Conservation (phyloP, 2,797 vertebrate species). For the Apodemus agrarius region DNA sequence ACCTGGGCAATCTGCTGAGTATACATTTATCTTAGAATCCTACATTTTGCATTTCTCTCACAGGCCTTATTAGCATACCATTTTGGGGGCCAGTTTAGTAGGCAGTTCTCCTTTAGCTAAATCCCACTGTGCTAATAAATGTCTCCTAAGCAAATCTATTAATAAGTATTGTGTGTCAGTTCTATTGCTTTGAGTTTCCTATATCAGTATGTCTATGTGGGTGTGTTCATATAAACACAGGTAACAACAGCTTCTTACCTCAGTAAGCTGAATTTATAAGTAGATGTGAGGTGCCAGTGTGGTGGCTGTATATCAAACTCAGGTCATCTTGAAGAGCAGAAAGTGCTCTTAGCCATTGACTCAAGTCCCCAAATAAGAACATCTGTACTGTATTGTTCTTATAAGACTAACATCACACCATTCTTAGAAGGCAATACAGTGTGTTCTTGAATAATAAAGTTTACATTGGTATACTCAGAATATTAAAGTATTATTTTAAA, state of each 20-base stretch:
- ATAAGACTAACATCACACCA: background rate
- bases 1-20: too few relatives aligned
- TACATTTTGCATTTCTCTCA: background rate
- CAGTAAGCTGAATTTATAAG: background rate
- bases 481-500: constrained; percentile 13
- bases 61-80: too few relatives aligned
- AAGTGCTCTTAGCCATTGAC: background rate
- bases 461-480: background rate
- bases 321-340: too few relatives aligned
- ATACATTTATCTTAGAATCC: background rate
- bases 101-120: background rate
- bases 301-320: background rate
- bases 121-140: too few relatives aligned
- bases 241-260: too few relatives aligned
- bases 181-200: background rate
- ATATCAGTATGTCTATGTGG: background rate
- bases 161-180: background rate
- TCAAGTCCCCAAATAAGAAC: background rate
- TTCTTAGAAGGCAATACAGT: background rate
- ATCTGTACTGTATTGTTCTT: background rate
- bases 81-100: background rate
- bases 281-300: background rate
- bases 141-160: background rate
- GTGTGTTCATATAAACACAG: background rate
- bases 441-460: background rate